Base-by-base conservation (phyloP, 2,888 invertebrate genomes). In the Gymnosoma rotundatum region DNA sequence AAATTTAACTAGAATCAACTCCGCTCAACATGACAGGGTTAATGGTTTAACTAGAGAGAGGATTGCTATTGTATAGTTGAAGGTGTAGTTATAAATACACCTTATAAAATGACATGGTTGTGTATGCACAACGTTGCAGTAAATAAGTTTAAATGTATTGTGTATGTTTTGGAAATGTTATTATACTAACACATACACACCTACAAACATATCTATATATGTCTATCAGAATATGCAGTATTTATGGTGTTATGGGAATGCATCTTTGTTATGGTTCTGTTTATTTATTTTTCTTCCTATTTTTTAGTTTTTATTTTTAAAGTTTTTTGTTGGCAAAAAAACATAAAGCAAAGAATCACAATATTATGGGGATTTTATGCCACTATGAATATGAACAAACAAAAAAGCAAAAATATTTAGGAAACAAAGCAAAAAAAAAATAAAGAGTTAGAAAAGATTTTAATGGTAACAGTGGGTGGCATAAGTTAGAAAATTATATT, bases 361-460 rank as follows among this genome's bases (percentile, higher is more conserved):
- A 78, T 83, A 83, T 83, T 83, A 78, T 83, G 83, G 83, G 75
- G 72, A 83, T 67, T 83, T 78, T 78, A 58, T 78, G 69, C 72
- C 72, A 64, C 70, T 76, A 78, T 61, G 72, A 72, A 61, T 73
- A 60, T 73, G 54, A 48, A 61, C 54, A 61, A 61, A 48, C 66
- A 61, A n/a, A 64, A n/a, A n/a, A n/a, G n/a, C 74, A 32, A 25
- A 48, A 42, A 10, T 42, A 42, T 42, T 42, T 52, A n/a, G 6
- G 14, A 18, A 14, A 7, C 18, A 9, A n/a, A 50, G n/a, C 25
- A 56, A 14, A 54, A 18, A 52, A 25, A 52, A 0, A n/a, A 50
- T 20, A 72, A 54, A 70, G 20, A 7, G 20, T 18, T 21, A 42
- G 60, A 61, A 25, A 70, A 58, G 54, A 48, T 82, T 52, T 69